phyloP scores from a whole-genome alignment of 2,888 invertebrate genomes.

The Torymus aiolomorphi region DNA sequence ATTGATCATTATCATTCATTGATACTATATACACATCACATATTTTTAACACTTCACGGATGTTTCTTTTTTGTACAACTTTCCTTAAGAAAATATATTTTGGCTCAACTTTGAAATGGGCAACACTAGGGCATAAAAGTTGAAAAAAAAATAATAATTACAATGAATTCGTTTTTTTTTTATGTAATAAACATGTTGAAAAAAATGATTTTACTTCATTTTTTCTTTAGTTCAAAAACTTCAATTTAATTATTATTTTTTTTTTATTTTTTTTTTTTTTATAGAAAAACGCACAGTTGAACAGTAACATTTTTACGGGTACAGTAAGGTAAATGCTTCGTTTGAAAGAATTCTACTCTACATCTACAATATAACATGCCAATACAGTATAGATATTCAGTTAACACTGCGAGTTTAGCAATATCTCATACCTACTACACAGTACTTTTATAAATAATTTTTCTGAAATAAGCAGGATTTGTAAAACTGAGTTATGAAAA shows the following conservation, averaged over 20 bases:
- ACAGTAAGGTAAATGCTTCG: constrained; percentile 42
- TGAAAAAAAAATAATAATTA: constrained; percentile 32
- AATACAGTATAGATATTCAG: constrained; percentile 45
- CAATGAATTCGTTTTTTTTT: constrained; percentile 6
- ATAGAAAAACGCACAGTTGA: constrained; percentile 43
- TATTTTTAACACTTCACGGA: constrained; percentile 41
- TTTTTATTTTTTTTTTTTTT: too few relatives aligned
- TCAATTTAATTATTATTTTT: constrained; percentile 25
- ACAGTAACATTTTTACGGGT: constrained; percentile 45
- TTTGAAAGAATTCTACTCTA: constrained; percentile 47
- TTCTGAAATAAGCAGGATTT: constrained; percentile 27
- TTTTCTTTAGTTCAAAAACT: constrained; percentile 17
- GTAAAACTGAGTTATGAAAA: constrained; percentile 39
- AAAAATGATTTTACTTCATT: constrained; percentile 3
- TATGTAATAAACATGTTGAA: constrained; percentile 15
- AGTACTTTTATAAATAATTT: constrained; percentile 41
- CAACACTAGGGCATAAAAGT: constrained; percentile 29
- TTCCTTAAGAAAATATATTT: constrained; percentile 56
- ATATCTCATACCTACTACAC: constrained; percentile 34
- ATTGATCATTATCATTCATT: constrained; percentile 48
- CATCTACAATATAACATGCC: constrained; percentile 43
- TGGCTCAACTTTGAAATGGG: constrained; percentile 34
- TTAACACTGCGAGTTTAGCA: constrained; percentile 46
- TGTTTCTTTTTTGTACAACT: constrained; percentile 54
- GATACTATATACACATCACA: constrained; percentile 54